Evolutionary conservation across 2,797 vertebrate species (phyloP).

Genomic region (Decapterus maruadsi): DNA sequence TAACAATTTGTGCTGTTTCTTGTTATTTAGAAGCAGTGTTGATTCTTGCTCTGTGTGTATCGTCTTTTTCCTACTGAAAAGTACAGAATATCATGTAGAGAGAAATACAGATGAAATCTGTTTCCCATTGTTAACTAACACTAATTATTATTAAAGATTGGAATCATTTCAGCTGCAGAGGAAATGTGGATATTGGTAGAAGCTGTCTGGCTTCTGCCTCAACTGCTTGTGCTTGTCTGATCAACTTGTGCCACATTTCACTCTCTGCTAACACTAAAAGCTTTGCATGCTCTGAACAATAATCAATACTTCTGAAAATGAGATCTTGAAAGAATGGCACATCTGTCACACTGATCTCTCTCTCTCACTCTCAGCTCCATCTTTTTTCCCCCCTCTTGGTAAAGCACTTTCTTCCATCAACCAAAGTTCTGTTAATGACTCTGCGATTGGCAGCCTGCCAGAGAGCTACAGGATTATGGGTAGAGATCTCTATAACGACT

Average conservation of each 20-base stretch:
- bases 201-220: neutral
- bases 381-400: slow-evolving; percentile 2
- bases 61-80: neutral
- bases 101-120: neutral
- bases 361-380: neutral
- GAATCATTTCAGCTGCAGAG: neutral
- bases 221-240: slow-evolving; percentile 29
- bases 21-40: neutral
- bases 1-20: neutral
- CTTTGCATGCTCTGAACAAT: slow-evolving; percentile 44
- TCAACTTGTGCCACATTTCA: slow-evolving; percentile 22
- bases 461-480: slow-evolving; percentile 26
- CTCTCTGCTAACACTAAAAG: slow-evolving; percentile 52
- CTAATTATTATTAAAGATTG: neutral
- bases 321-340: slow-evolving; percentile 33
- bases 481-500: slow-evolving; percentile 32
- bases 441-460: slow-evolving; percentile 39
- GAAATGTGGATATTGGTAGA: neutral
- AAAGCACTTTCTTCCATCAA: slow-evolving; percentile 34
- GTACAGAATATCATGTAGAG: neutral
- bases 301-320: slow-evolving; percentile 59
- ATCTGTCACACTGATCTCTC: slow-evolving; percentile 31
- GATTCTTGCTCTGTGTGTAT: neutral
- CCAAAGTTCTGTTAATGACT: slow-evolving; percentile 49
- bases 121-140: neutral